Percentiles rank a stretch among this genome's conserved stretches.
phyloP scores from a whole-genome alignment of 2,888 invertebrate species.

The Plebejus argus region DNA sequence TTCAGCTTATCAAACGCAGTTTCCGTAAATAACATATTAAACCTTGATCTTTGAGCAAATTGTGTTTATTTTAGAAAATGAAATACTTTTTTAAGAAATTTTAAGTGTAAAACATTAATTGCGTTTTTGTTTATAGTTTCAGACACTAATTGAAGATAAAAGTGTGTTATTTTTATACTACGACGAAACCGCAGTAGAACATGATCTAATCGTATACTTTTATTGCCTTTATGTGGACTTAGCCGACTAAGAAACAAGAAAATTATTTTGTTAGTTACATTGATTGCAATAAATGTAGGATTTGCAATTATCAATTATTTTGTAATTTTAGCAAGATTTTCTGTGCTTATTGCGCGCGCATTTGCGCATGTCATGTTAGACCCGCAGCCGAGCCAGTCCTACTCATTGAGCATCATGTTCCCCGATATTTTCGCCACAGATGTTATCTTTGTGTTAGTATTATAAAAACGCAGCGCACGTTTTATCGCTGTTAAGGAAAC shows the following conservation, averaged over 20 bases:
- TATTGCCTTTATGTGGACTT: background rate
- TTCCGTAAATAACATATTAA: background rate
- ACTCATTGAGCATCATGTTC: background rate
- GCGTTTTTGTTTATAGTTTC: background rate
- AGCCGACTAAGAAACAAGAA: background rate
- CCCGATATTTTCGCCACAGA: background rate
- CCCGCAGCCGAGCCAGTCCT: background rate
- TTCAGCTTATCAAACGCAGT: conserved; percentile 51
- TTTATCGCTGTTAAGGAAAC: no score
- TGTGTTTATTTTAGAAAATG: background rate
- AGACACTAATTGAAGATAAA: background rate
- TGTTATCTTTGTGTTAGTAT: background rate
- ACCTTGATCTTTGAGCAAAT: background rate
- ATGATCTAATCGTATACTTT: conserved; percentile 1
- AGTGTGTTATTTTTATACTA: background rate
- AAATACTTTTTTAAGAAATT: background rate
- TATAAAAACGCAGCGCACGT: background rate
- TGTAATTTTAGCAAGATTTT: background rate
- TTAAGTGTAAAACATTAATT: background rate
- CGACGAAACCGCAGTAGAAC: background rate
- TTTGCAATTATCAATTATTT: background rate
- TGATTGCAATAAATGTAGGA: background rate
- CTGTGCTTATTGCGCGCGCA: conserved; percentile 1
- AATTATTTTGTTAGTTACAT: background rate
- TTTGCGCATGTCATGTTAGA: background rate